Base-by-base conservation (phyloP, 1,140 invertebrate species). In the Hyposmocoma kahamanoa region DNA sequence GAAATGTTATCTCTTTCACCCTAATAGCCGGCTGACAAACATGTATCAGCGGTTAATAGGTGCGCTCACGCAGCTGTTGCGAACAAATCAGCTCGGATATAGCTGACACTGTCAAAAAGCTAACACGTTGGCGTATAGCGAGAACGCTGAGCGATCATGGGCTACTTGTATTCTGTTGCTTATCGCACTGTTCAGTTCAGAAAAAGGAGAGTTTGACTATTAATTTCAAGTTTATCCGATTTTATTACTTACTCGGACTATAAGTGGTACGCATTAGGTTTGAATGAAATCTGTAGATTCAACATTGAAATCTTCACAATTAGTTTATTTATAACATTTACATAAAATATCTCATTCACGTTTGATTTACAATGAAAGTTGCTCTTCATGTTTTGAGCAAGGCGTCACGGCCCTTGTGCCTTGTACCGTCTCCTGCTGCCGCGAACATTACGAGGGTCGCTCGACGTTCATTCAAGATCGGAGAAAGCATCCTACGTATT, bases 41-140 rank as follows among this genome's bases (percentile, higher is more conserved):
- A 81, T 84, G 81, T 82, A 83, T 83, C 81, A 83, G 74, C 72
- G 79, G 79, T 80, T 83, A 84, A 84, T 84, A 84, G 81, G 79
- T 84, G 77, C 73, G 80, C 69, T 56, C 59, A 48, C 67, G 77
- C 81, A 84, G 81, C 81, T 84, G 81, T 78, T 75, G 72, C 73
- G 77, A 79, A 84, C 81, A 84, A 84, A 84, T 84, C 81, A 84
- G 81, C 56, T 84, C 72, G 62, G 71, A 82, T 83, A 77, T 81
- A 84, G 77, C 70, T 74, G 73, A 81, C 77, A 78, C 69, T 80
- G 77, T 80, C 81, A 81, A 81, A 84, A 84, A 74, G 78, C 71
- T 74, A 67, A 72, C 61, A 51, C 52, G 47, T 50, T 36, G 67
- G 51, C 32, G 45, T 32, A 65, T 39, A 32, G 53, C n/a, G 62